These are phyloP conservation scores for Porites rus DNA, from an alignment of 92 coral and sea anemone genomes.

Conservation along the genomic window DNA sequence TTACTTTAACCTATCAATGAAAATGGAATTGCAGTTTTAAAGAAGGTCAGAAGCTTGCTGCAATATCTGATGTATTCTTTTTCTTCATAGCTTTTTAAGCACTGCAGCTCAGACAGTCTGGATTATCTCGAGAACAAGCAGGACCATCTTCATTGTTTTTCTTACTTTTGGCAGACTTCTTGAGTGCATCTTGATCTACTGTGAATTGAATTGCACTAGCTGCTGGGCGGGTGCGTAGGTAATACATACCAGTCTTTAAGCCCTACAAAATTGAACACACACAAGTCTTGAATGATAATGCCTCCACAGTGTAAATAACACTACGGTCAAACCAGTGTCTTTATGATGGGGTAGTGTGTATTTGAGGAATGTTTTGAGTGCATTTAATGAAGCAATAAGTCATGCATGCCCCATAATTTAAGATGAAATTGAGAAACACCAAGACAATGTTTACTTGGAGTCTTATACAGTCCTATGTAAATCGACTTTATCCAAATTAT, in stretches of 20 bases:
- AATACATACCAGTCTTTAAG: conserved; percentile 98
- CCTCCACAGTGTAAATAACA: background rate
- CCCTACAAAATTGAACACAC: conserved; percentile 65
- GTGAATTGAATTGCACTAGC: conserved; percentile 99
- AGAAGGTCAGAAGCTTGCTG: background rate
- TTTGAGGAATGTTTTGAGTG: too few species aligned
- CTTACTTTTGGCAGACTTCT: conserved; percentile 57
- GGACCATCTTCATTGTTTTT: conserved; percentile 70
- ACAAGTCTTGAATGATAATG: background rate
- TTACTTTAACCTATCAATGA: background rate
- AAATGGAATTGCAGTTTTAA: background rate
- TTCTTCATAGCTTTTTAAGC: conserved; percentile 46
- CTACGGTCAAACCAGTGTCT: too few species aligned
- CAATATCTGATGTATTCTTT: background rate
- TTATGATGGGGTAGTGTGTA: too few species aligned
- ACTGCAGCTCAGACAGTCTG: conserved; percentile 93
- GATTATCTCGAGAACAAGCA: conserved; percentile 86
- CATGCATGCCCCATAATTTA: too few species aligned
- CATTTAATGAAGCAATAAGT: too few species aligned
- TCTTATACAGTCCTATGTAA: too few species aligned
- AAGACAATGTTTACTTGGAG: too few species aligned
- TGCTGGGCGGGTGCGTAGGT: conserved; percentile 93
- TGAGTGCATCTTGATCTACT: conserved; percentile 86
- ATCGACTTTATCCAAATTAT: too few species aligned
- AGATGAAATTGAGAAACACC: too few species aligned